Percentiles rank a stretch among this genome's conserved stretches.
Evolutionary conservation across 2,113 vertebrate species (phyloP).

Genomic region (Paracanthobrama guichenoti): DNA sequence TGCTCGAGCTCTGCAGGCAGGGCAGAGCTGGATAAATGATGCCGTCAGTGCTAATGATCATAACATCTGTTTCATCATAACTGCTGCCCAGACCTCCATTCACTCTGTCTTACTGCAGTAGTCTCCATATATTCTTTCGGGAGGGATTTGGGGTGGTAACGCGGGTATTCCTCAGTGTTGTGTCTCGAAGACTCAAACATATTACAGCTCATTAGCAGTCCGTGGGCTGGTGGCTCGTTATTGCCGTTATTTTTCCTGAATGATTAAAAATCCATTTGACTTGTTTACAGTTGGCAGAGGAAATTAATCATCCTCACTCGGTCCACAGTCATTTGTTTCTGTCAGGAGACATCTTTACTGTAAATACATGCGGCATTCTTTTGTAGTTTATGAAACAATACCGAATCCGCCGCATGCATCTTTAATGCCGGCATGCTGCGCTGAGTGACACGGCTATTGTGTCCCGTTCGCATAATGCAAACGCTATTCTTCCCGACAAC

Average conservation of each 20-base stretch:
- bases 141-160: background rate
- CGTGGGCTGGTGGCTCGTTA: conserved; percentile 21
- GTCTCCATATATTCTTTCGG: background rate
- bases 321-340: conserved; percentile 42
- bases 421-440: background rate
- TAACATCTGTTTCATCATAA: conserved; percentile 31
- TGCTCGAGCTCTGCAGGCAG: background rate
- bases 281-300: conserved; percentile 42
- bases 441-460: conserved; percentile 27
- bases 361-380: conserved; percentile 8
- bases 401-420: background rate
- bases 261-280: conserved; percentile 48
- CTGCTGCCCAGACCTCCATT: background rate
- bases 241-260: conserved; percentile 33
- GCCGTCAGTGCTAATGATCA: conserved; percentile 20
- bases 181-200: conserved; percentile 18
- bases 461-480: background rate
- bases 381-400: background rate
- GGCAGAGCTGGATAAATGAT: conserved; percentile 33
- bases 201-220: conserved; percentile 47
- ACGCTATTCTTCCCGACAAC: background rate
- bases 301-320: conserved; percentile 46
- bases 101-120: background rate
- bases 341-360: conserved; percentile 46
- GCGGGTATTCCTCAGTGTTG: background rate